Conservation (phyloP, 2,888 invertebrate species). For the Aporophyla nigra region DNA sequence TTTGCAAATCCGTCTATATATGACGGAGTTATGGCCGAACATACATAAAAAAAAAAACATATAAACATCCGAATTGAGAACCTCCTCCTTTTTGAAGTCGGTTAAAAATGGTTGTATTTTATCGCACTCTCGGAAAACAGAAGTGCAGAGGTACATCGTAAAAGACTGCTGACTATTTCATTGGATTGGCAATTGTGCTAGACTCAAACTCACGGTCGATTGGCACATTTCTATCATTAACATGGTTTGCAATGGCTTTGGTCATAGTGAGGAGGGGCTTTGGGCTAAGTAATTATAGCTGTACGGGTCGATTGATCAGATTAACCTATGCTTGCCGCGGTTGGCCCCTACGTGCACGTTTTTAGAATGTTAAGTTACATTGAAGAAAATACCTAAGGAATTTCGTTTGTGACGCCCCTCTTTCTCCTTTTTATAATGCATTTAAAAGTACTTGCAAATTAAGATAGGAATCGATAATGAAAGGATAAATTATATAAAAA, state of each 20-base stretch:
- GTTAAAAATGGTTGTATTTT: slow-evolving; percentile 16
- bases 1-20: too few relatives aligned
- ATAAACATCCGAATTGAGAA: too few relatives aligned
- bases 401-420: too few relatives aligned
- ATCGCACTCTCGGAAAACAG: neutral
- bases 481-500: neutral
- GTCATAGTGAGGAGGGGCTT: neutral
- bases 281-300: too few relatives aligned
- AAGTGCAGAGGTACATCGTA: neutral
- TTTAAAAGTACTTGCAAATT: neutral
- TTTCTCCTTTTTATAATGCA: neutral
- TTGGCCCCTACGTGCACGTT: too few relatives aligned
- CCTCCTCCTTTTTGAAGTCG: too few relatives aligned
- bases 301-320: too few relatives aligned
- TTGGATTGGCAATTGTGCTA: neutral
- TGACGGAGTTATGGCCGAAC: too few relatives aligned
- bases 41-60: too few relatives aligned
- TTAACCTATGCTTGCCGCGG: too few relatives aligned
- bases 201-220: neutral
- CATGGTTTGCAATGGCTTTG: neutral
- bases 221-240: neutral
- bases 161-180: neutral
- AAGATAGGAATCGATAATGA: neutral
- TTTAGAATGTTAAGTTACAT: too few relatives aligned
- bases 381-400: too few relatives aligned